Evolutionary conservation across 35 echinoderm and acorn worm genomes (phyloP).

Genomic region (Ophiothrix spiculata): DNA sequence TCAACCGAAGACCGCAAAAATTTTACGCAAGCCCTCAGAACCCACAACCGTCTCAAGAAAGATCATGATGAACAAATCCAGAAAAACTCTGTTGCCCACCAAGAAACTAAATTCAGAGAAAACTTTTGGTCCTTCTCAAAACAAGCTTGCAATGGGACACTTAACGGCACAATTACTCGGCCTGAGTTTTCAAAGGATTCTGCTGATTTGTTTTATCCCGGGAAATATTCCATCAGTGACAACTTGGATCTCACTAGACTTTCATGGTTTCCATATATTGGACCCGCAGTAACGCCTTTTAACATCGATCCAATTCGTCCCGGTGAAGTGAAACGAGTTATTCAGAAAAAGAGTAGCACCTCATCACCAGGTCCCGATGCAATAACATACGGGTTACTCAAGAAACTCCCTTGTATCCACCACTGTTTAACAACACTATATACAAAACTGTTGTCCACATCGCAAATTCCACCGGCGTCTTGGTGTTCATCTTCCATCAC

Average conservation of each 20-base stretch:
- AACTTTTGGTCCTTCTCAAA: too few species aligned
- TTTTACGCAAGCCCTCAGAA: too few species aligned
- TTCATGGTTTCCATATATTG: neutral
- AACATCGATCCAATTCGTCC: neutral
- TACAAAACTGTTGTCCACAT: neutral
- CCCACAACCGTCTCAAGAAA: too few species aligned
- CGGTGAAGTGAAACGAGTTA: neutral
- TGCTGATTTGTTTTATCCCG: too few species aligned
- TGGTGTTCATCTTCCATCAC: constrained; percentile 2
- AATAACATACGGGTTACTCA: neutral
- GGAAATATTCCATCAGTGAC: neutral
- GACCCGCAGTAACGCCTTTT: neutral
- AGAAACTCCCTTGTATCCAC: neutral
- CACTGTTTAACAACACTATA: neutral
- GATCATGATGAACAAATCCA: too few species aligned
- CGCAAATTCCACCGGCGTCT: neutral
- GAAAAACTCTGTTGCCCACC: too few species aligned
- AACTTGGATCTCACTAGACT: neutral
- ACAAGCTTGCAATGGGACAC: too few species aligned
- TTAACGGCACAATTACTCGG: neutral
- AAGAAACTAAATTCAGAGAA: too few species aligned
- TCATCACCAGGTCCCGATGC: neutral
- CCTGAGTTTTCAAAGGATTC: neutral
- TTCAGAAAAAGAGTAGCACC: neutral
- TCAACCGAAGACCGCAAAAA: too few species aligned